Conservation (phyloP, 2,888 invertebrate genomes). For the Watsonalla binaria region DNA sequence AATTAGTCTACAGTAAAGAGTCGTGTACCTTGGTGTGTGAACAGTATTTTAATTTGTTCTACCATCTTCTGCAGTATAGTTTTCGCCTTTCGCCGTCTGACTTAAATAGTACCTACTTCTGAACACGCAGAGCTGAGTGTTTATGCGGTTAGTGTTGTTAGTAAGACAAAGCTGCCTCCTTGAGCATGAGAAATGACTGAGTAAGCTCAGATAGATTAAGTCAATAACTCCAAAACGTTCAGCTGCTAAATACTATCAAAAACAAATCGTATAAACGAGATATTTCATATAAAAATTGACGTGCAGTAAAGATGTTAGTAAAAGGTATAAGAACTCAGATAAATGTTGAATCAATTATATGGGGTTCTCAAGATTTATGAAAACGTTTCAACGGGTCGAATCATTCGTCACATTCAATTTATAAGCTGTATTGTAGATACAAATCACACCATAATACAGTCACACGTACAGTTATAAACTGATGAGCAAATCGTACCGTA, state of each 20-base stretch:
- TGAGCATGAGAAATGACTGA: too few relatives aligned
- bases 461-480: too few relatives aligned
- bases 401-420: neutral
- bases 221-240: too few relatives aligned
- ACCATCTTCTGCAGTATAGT: too few relatives aligned
- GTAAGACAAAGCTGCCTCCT: too few relatives aligned
- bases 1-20: too few relatives aligned
- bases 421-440: neutral
- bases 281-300: neutral
- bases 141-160: neutral
- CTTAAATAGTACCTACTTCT: neutral
- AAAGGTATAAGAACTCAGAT: slow-evolving; percentile 41
- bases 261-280: neutral
- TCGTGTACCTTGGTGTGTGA: too few relatives aligned
- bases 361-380: slow-evolving; percentile 21
- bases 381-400: slow-evolving; percentile 35
- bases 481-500: neutral
- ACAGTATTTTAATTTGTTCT: too few relatives aligned
- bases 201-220: too few relatives aligned
- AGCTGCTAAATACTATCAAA: too few relatives aligned
- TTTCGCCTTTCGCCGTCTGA: too few relatives aligned
- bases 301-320: slow-evolving; percentile 8
- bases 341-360: slow-evolving; percentile 50
- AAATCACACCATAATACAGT: too few relatives aligned
- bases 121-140: neutral